A percentile compares a stretch with the other conserved stretches of the same genome.
These are phyloP conservation scores for Epirrita christyi DNA, from an alignment of 2,888 invertebrate species.

Conservation along the genomic window DNA sequence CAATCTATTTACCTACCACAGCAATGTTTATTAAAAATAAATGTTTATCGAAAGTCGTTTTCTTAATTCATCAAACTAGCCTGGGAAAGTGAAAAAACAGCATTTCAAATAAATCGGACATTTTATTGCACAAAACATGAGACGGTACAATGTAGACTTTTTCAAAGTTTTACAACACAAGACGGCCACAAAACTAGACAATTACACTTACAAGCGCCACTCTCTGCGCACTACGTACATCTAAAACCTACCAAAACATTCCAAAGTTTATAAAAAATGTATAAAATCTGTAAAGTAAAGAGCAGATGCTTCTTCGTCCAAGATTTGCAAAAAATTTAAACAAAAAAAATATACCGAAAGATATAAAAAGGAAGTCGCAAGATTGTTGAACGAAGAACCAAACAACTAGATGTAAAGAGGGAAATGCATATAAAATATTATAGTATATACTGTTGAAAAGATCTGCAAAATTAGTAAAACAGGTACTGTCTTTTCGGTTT, in stretches of 20 bases:
- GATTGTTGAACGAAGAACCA: conserved; percentile 62
- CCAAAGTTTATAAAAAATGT: conserved; percentile 40
- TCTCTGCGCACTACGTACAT: conserved; percentile 50
- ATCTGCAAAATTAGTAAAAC: neutral
- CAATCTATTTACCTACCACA: neutral
- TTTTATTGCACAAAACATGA: conserved; percentile 64
- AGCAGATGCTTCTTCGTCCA: conserved; percentile 55
- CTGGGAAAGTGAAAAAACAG: conserved; percentile 29
- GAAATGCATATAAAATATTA: conserved; percentile 34
- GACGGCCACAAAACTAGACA: conserved; percentile 66
- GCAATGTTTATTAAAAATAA: neutral
- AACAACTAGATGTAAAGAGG: conserved; percentile 37
- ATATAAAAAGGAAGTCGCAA: conserved; percentile 56
- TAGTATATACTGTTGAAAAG: neutral
- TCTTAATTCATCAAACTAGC: neutral
- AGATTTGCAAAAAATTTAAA: conserved; percentile 66
- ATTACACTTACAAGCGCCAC: conserved; percentile 70
- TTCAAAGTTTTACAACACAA: conserved; percentile 56
- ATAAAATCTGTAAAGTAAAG: conserved; percentile 30
- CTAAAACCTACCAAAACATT: conserved; percentile 46
- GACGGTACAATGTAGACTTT: conserved; percentile 60
- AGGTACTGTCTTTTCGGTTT: neutral
- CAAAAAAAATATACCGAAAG: conserved; percentile 43
- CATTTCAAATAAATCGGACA: conserved; percentile 42
- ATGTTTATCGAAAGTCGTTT: neutral